Conservation (phyloP, 2,888 invertebrate genomes). For the Agrochola litura region DNA sequence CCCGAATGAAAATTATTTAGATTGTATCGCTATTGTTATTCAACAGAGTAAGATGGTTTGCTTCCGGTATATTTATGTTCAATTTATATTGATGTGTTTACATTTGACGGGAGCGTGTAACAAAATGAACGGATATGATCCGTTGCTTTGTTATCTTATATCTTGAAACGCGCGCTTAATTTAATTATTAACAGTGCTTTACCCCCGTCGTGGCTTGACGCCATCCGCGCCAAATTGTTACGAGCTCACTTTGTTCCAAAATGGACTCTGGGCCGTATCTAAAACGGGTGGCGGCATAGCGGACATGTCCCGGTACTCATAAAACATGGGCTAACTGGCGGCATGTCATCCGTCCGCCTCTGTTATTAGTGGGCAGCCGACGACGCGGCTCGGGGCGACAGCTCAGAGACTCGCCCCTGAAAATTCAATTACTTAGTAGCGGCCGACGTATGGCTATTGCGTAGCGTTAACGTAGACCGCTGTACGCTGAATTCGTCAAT, state of each 20-base stretch:
- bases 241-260: conserved; percentile 69
- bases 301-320: conserved; percentile 70
- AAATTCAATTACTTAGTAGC: conserved; percentile 86
- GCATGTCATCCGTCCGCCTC: conserved; percentile 76
- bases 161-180: conserved; percentile 70
- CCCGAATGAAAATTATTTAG: conserved; percentile 41
- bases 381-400: conserved; percentile 71
- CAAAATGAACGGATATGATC: conserved; percentile 66
- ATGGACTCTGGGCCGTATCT: conserved; percentile 73
- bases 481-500: conserved; percentile 76
- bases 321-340: conserved; percentile 78
- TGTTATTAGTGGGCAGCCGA: conserved; percentile 75
- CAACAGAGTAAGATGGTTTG: conserved; percentile 36
- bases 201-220: conserved; percentile 71
- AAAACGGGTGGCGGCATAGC: conserved; percentile 64
- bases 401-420: conserved; percentile 75
- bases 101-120: conserved; percentile 36
- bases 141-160: conserved; percentile 72
- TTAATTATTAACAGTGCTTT: conserved; percentile 80
- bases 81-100: conserved; percentile 60
- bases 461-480: conserved; percentile 65
- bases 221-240: conserved; percentile 70
- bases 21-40: conserved; percentile 47
- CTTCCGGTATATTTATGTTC: conserved; percentile 59
- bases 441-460: conserved; percentile 78